Conservation (phyloP, 2,113 vertebrate species). For the Dendrocopos noguchii region DNA sequence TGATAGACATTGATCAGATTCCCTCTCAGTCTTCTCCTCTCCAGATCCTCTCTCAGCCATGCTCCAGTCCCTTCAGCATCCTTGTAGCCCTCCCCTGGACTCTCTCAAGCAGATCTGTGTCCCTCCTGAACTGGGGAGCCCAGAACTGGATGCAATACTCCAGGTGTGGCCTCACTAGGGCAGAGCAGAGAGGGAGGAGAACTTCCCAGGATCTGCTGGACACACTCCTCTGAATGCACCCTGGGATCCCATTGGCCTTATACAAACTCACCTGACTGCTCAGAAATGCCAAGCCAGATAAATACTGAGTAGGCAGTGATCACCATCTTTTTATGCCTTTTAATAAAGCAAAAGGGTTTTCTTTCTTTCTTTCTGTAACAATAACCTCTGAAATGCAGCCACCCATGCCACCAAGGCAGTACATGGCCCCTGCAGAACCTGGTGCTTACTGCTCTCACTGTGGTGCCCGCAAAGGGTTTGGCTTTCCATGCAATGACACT, state of each 20-base stretch:
- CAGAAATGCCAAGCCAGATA: slow-evolving; percentile 37
- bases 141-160: no score
- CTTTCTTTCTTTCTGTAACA: background rate
- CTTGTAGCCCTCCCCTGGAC: no score
- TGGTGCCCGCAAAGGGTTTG: background rate
- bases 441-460: background rate
- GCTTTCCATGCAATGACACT: background rate
- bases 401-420: background rate
- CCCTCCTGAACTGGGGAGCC: no score
- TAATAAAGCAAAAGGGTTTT: background rate
- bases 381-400: background rate
- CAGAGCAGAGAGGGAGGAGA: no score
- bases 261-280: slow-evolving; percentile 30
- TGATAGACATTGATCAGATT: no score
- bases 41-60: no score
- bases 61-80: no score
- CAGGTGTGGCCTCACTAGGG: no score
- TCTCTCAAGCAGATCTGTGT: no score
- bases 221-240: no score
- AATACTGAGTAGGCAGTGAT: slow-evolving; percentile 15
- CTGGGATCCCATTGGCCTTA: background rate
- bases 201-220: no score
- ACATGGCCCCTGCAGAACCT: background rate
- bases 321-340: slow-evolving; percentile 9
- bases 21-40: no score